Evolutionary conservation across 2,888 invertebrate species (phyloP), one percentile per base, ranked within the genome.

Genomic region (Emmelina monodactyla): DNA sequence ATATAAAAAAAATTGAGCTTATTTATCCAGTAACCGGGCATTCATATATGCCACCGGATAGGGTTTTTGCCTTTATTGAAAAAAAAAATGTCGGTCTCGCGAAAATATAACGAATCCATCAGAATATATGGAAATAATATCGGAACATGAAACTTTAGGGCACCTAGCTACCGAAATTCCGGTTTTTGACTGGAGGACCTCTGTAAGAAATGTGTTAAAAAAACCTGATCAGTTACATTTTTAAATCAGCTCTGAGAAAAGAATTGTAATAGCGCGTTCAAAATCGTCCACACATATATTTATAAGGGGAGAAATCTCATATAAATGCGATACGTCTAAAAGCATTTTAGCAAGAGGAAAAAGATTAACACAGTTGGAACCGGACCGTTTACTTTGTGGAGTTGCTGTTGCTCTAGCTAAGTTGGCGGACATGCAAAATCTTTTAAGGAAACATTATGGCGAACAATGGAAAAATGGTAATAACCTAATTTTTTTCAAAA

Each of bases 31-130:
- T 41, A 10, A 32, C 35, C 14, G 43, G 40, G 9, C 43, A 40
- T 31, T 37, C 36, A 13, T 43, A 35, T 31, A 37, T 43, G 16
- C 39, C 40, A 7, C 40, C 37, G 10, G 40, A 43, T 16, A 22
- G 44, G 13, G 40, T 40, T 7, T 44, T 44, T 37, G 40, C 37
- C 9, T 7, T 35, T 11, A 37, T 34, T 11, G 40, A 44, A 44
- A n/a, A n/a, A 40, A 42, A 33, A 25, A 38, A 22, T 29, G 28
- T n/a, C 14, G 25, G 33, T 19, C 16, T 28, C 16, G 28, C 9
- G 38, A 38, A 33, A 33, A 14, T 22, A 35, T 43, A 19, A 30
- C 16, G 31, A 35, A 36, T 16, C 37, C 37, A 7, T 11, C 31
- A 11, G 34, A 37, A 11, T 39, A 39, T 29, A 34, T 37, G 11